These are phyloP conservation scores for Trichonephila clavata DNA, from an alignment of 1,140 invertebrate species.

Conservation along the genomic window DNA sequence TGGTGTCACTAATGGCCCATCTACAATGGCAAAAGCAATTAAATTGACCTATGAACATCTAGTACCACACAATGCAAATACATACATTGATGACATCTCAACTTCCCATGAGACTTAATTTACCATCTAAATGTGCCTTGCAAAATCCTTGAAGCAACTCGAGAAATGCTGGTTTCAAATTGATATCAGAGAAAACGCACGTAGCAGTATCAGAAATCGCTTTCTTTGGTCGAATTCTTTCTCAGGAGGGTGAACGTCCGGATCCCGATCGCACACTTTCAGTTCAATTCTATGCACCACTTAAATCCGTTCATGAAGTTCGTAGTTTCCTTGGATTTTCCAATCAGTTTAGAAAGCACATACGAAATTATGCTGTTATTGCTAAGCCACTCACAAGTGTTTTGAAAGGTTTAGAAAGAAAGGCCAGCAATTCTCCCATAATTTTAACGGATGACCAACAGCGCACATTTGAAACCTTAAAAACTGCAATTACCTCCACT, in stretches of 20 bases:
- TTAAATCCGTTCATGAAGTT: constrained; percentile 16
- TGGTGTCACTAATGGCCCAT: no score
- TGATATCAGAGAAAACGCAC: neutral
- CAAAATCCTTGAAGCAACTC: neutral
- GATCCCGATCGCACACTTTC: neutral
- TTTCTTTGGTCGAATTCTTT: no score
- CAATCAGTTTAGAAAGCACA: constrained; percentile 11
- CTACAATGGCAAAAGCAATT: no score
- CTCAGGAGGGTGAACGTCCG: neutral
- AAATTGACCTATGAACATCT: no score
- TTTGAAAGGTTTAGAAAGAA: constrained; percentile 1
- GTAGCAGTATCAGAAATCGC: no score
- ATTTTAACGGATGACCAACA: no score
- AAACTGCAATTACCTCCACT: no score
- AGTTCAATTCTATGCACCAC: neutral
- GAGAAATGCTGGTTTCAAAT: neutral
- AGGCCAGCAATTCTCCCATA: neutral
- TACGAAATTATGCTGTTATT: constrained; percentile 12
- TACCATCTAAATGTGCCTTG: no score
- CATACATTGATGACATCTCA: no score
- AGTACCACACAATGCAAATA: no score
- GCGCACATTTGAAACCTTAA: no score
- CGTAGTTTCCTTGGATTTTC: neutral
- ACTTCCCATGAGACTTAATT: no score
- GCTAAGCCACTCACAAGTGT: neutral